Evolutionary conservation across 1,140 invertebrate species (phyloP).

Genomic region (Acromyrmex echinatior): DNA sequence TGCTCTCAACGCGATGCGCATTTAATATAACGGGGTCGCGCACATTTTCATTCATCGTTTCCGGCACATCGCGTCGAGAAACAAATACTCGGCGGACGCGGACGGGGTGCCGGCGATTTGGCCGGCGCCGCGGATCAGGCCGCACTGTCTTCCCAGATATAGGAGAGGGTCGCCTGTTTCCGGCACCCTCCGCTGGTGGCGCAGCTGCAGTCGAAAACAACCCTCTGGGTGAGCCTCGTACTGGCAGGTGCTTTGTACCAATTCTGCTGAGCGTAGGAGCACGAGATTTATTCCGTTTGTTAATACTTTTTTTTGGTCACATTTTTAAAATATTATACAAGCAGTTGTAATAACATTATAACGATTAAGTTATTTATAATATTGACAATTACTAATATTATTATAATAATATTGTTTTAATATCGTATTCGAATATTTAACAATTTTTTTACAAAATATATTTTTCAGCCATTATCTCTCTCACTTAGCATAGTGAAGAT

Average conservation of each 20-base stretch:
- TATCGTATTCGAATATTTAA: neutral
- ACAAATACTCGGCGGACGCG: slow-evolving; percentile 56
- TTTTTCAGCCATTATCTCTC: neutral
- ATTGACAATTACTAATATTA: neutral
- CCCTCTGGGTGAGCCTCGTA: slow-evolving; percentile 54
- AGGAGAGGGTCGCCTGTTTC: slow-evolving; percentile 69
- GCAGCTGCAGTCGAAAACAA: slow-evolving; percentile 81
- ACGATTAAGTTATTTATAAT: neutral
- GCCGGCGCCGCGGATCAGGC: slow-evolving; percentile 80
- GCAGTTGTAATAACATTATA: neutral
- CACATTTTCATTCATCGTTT: slow-evolving; percentile 82
- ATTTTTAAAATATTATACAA: neutral
- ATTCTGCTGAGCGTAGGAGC: slow-evolving; percentile 34
- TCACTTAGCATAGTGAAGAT: neutral
- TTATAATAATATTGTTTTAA: neutral
- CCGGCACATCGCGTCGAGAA: slow-evolving; percentile 70
- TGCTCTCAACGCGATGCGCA: slow-evolving; percentile 13
- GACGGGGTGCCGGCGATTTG: slow-evolving; percentile 74
- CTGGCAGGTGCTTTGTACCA: slow-evolving; percentile 64
- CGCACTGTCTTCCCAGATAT: slow-evolving; percentile 78
- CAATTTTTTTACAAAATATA: neutral
- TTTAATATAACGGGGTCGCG: slow-evolving; percentile 32
- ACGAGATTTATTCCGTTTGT: slow-evolving; percentile 42
- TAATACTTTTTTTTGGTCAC: neutral
- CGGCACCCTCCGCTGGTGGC: slow-evolving; percentile 69